Evolutionary conservation across 2,113 vertebrate species (phyloP), one percentile per base, ranked within the genome.

Genomic region (Callopanchax toddi): DNA sequence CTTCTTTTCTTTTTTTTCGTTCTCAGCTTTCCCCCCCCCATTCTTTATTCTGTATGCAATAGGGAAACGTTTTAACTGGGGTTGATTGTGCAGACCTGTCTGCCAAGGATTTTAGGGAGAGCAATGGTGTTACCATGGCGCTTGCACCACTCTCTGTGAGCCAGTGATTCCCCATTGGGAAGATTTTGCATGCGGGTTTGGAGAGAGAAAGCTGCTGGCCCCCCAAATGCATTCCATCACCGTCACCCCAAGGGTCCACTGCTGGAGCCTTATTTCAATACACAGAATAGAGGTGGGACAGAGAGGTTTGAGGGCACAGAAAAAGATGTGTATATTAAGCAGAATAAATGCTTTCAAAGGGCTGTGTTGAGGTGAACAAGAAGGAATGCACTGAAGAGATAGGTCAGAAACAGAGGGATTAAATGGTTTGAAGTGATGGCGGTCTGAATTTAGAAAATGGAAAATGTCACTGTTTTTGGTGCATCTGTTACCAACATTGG

Each of bases 191-290:
- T 87, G 85, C 68, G 63, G 74, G 85, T 80, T 37, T 83, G 84
- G 80, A 82, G 71, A 89, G 74, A 67, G 72, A 81, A 80, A 78
- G 81, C 85, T 81, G 74, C 58, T 64, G 85, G 80, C 78, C 82
- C 84, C 77, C 83, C 82, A 71, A 88, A 90, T 78, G 82, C 80
- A 88, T 91, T 91, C 88, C 87, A 91, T 90, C 88, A 89, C 74
- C 83, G 76, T 78, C 79, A 71, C 87, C 88, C 88, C 67, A 50
- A 86, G 79, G 84, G 86, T 71, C 80, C 84, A 73, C 81, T 64
- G 86, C 74, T 85, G 75, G 74, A 87, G 70, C 52, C 80, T 77
- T 73, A 82, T 88, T 87, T 69, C 54, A 32, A 81, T 74, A 75
- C 78, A 71, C 52, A 57, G 61, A 68, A 52, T 50, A 67, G 55